Conservation (phyloP, 2,113 vertebrate genomes). For the Strigops habroptila region DNA sequence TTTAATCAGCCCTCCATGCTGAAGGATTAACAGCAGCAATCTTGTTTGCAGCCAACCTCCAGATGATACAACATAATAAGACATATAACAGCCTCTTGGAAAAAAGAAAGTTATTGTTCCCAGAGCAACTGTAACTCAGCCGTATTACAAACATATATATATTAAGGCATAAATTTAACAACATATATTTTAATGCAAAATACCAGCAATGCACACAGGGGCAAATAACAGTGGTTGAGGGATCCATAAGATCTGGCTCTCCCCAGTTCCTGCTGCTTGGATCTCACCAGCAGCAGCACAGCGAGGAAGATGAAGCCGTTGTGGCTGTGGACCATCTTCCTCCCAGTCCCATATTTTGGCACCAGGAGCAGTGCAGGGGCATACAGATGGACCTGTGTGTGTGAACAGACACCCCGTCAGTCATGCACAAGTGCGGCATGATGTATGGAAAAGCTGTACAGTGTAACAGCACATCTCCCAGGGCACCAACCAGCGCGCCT, state of each 20-base stretch:
- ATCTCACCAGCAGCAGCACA: rapidly evolving
- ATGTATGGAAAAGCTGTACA: rapidly evolving
- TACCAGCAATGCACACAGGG: neutral
- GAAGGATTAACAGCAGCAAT: conserved; percentile 61
- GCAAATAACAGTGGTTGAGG: conserved; percentile 20
- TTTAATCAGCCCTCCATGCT: neutral
- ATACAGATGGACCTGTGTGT: rapidly evolving
- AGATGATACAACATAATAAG: conserved; percentile 60
- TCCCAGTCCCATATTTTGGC: rapidly evolving
- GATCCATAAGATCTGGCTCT: conserved; percentile 10
- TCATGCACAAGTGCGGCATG: rapidly evolving
- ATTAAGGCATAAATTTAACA: conserved; percentile 67
- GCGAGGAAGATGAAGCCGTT: neutral
- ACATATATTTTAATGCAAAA: conserved; percentile 64
- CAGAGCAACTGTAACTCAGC: conserved; percentile 64
- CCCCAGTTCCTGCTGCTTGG: neutral
- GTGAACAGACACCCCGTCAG: rapidly evolving
- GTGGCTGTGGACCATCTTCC: neutral
- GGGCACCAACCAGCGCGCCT: rapidly evolving
- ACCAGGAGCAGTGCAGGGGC: rapidly evolving
- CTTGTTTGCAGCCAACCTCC: conserved; percentile 38
- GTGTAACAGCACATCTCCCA: rapidly evolving
- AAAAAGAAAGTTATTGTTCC: conserved; percentile 60
- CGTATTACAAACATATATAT: conserved; percentile 36
- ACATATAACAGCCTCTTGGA: conserved; percentile 51